Base-by-base conservation (phyloP, 2,113 vertebrate species). In the Forbesichthys papilliferus region DNA sequence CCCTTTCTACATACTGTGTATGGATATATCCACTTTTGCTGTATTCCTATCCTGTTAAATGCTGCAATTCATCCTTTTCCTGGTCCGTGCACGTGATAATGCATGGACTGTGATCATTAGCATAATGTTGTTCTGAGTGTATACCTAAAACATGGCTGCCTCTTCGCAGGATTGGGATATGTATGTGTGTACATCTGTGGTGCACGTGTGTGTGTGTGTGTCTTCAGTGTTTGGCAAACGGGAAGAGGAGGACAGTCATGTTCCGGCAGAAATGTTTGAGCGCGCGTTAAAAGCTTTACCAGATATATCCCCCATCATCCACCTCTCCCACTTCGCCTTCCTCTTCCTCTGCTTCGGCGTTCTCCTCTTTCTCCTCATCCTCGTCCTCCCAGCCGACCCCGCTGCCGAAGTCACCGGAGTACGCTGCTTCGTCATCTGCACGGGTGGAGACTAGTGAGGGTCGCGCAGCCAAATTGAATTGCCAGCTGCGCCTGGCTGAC, bases 371-470 rank as follows among this genome's bases (percentile, higher is more conserved):
- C 89, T 98, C 97, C 85, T 99, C 97, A 62, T 99, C 97, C 73
- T 98, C 97, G 0, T 99, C 97, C 84, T 98, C 96, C 97, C 97
- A 99, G 81, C 96, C 96, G 0, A 98, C 95, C 0, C 95, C 94
- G 2, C 97, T 99, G 68, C 96, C 96, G 18, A 96, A 95, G 92
- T 98, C 97, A 0, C 97, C 97, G 0, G 97, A 99, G 89, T 98
- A 98, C 36, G 93, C 91, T 64, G 91, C 89, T 8, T 94, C 88
- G 66, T 98, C 95, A 49, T 99, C 97, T 99, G 84, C 1, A 33
- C 12, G 42, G 14, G 59, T 3, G 59, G 42, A 59, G 69, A 64
- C 34, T 1, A 20, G 61, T 27, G 47, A 3, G 14, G n/a, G 0
- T 52, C 52, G 0, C 1, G 42, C 0, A 53, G 49, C 20, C 51